Percentiles rank a stretch among this genome's conserved stretches.
Evolutionary conservation across 2,888 invertebrate genomes (phyloP).

Genomic region (Apamea monoglypha): DNA sequence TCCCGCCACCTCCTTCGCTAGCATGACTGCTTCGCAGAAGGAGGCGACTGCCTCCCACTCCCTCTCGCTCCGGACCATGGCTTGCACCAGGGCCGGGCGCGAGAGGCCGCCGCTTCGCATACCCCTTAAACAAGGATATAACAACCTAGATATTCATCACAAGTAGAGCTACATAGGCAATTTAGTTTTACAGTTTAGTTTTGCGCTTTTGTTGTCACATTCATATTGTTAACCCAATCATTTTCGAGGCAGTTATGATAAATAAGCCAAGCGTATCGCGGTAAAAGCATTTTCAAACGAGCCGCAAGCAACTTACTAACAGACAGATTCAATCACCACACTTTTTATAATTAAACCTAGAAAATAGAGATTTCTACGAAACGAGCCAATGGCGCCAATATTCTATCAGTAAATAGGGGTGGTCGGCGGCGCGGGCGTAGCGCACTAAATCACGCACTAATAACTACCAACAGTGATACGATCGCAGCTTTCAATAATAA

Average conservation of each 20-base stretch:
- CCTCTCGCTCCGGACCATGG: too few relatives aligned
- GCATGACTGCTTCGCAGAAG: too few relatives aligned
- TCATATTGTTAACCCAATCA: background rate
- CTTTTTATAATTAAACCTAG: constrained; percentile 59
- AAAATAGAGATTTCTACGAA: constrained; percentile 70
- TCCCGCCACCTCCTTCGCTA: too few relatives aligned
- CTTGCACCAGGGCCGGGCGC: too few relatives aligned
- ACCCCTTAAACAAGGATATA: background rate
- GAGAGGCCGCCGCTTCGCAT: too few relatives aligned
- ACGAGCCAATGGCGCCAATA: constrained; percentile 71
- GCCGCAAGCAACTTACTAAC: constrained; percentile 19
- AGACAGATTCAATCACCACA: constrained; percentile 39
- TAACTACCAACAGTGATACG: constrained; percentile 86
- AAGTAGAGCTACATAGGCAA: background rate
- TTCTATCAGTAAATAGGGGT: constrained; percentile 83
- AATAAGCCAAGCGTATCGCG: background rate
- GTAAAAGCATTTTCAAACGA: constrained; percentile 24
- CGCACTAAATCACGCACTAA: constrained; percentile 87
- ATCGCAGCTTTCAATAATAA: constrained; percentile 88
- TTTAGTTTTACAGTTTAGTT: background rate
- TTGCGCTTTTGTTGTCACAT: background rate
- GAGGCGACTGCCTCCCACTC: too few relatives aligned
- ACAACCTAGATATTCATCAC: background rate
- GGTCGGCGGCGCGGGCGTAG: constrained; percentile 76
- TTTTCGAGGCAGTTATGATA: background rate